phyloP scores from a whole-genome alignment of 2,888 invertebrate genomes.

The Celastrina argiolus region DNA sequence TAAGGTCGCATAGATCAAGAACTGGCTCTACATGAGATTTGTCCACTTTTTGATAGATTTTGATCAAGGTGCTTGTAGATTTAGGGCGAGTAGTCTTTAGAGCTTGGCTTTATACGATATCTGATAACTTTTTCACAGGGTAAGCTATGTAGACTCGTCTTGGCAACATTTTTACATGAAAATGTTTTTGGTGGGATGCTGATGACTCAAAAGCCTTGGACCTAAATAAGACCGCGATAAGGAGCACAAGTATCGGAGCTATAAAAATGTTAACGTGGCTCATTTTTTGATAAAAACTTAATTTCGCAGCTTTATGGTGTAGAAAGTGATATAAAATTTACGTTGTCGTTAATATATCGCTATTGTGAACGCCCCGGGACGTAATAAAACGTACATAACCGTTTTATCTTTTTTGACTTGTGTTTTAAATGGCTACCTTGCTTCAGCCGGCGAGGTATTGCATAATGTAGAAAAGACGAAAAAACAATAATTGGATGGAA shows the following conservation, averaged over 20 bases:
- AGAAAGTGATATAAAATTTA: constrained; percentile 22
- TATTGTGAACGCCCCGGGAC: constrained; percentile 12
- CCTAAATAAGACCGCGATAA: not conserved
- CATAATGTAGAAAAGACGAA: no score
- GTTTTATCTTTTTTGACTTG: constrained; percentile 6
- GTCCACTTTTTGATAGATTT: no score
- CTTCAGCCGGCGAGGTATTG: not conserved
- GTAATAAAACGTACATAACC: constrained; percentile 6
- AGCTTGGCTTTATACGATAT: no score
- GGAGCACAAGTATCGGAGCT: not conserved
- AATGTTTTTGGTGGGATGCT: no score
- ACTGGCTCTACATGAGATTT: no score
- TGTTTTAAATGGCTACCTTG: not conserved
- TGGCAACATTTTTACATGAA: no score
- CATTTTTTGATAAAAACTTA: constrained; percentile 20
- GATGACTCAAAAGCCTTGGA: not conserved
- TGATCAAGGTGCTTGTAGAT: no score
- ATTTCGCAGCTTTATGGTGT: constrained; percentile 17
- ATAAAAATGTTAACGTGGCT: constrained; percentile 1
- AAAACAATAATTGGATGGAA: no score
- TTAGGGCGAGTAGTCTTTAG: no score
- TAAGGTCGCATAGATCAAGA: no score
- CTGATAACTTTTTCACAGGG: no score
- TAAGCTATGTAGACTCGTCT: no score
- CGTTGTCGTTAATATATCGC: constrained; percentile 12